These are phyloP conservation scores for Diorhabda carinulata DNA, from an alignment of 1,140 invertebrate genomes.

Conservation along the genomic window DNA sequence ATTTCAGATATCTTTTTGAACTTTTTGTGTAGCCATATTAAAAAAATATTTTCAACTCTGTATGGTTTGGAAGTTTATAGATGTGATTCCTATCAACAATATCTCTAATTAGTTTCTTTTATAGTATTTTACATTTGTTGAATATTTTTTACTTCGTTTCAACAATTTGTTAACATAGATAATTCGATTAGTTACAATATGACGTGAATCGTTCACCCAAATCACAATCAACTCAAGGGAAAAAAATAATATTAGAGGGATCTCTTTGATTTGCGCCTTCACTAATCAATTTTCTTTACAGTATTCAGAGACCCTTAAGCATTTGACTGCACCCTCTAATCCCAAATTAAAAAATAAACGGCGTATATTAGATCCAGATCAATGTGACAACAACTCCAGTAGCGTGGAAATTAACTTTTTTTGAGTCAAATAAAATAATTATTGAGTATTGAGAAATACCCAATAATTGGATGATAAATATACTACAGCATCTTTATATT, in stretches of 20 bases:
- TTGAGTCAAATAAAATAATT: no score
- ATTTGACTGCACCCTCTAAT: slow-evolving; percentile 5
- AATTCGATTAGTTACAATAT: neutral
- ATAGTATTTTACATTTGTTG: no score
- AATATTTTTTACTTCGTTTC: neutral
- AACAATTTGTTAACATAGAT: neutral
- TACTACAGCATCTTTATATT: no score
- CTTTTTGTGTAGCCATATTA: no score
- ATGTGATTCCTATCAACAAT: no score
- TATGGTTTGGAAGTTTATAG: no score
- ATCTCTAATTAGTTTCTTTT: no score
- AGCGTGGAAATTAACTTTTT: neutral
- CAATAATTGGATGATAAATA: no score
- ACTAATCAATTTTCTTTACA: slow-evolving; percentile 3
- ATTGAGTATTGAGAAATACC: no score
- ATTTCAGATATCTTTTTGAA: no score
- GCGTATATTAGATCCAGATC: slow-evolving; percentile 27
- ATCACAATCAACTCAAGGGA: slow-evolving; percentile 1
- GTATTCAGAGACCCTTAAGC: slow-evolving; percentile 1
- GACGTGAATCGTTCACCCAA: neutral
- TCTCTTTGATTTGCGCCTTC: neutral
- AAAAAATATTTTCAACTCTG: no score
- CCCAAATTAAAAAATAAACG: slow-evolving; percentile 36
- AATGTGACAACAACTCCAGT: slow-evolving; percentile 23
- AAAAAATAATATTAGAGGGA: slow-evolving; percentile 3